Evolutionary conservation across 2,888 invertebrate genomes (phyloP).

Genomic region (Ramazzottius varieornatus): DNA sequence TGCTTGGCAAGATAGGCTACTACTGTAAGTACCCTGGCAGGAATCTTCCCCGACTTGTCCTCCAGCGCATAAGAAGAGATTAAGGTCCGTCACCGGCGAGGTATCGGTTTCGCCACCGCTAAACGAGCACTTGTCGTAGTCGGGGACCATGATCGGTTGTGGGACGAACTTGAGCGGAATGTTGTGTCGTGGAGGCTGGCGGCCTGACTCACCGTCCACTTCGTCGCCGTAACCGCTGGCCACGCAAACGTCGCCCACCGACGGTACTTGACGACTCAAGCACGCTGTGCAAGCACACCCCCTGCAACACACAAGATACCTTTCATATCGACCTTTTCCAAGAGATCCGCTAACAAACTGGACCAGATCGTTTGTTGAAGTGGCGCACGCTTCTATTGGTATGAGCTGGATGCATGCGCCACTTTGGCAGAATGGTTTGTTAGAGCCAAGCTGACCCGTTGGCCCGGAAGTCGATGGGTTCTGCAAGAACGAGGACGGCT

Average conservation of each 20-base stretch:
- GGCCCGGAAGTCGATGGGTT: neutral
- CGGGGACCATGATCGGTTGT: neutral
- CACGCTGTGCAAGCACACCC: neutral
- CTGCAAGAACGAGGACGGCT: neutral
- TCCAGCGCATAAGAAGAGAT: neutral
- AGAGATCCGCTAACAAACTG: too few species aligned
- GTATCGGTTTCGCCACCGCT: neutral
- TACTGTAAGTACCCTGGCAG: too few species aligned
- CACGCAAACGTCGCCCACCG: neutral
- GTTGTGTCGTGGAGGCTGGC: neutral
- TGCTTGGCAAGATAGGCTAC: too few species aligned
- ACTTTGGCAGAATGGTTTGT: too few species aligned
- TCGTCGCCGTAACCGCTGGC: neutral
- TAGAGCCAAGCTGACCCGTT: too few species aligned
- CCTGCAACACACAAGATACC: too few species aligned
- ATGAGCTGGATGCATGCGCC: too few species aligned
- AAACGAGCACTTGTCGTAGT: neutral
- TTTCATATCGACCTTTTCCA: too few species aligned
- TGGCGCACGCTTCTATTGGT: too few species aligned
- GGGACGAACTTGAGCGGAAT: neutral
- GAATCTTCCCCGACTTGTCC: neutral
- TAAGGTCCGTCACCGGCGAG: neutral
- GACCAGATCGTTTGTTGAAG: too few species aligned
- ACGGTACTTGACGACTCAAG: neutral
- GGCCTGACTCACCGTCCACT: neutral